Conservation (phyloP, 2,797 vertebrate genomes). For the Gallinago solitaria region DNA sequence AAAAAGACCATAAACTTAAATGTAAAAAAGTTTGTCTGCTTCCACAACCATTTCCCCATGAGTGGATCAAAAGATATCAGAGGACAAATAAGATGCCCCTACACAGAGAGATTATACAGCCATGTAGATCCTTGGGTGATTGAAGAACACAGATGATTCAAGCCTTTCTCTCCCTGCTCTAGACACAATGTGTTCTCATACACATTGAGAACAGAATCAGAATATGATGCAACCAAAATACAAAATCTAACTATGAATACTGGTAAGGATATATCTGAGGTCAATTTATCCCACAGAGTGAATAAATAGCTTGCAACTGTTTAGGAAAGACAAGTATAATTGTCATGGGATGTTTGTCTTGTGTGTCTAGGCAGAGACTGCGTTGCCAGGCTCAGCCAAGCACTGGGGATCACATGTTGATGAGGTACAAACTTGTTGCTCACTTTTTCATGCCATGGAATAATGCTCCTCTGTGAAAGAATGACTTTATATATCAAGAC, state of each 20-base stretch:
- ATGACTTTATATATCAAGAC: neutral
- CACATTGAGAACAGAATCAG: neutral
- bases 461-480: neutral
- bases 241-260: neutral
- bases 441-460: neutral
- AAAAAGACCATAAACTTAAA: neutral
- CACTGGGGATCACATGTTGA: neutral
- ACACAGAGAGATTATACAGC: neutral
- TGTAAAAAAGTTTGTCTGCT: neutral
- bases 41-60: neutral
- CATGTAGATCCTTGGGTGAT: neutral
- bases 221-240: neutral
- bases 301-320: neutral
- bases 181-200: neutral
- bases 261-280: neutral
- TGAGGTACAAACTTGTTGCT: neutral
- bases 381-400: neutral
- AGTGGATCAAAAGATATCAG: neutral
- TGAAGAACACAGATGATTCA: neutral
- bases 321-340: neutral
- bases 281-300: neutral
- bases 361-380: neutral
- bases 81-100: neutral
- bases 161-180: neutral
- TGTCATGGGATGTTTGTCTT: neutral